These are phyloP conservation scores for Acleris literana DNA, from an alignment of 2,888 invertebrate genomes.

Conservation along the genomic window DNA sequence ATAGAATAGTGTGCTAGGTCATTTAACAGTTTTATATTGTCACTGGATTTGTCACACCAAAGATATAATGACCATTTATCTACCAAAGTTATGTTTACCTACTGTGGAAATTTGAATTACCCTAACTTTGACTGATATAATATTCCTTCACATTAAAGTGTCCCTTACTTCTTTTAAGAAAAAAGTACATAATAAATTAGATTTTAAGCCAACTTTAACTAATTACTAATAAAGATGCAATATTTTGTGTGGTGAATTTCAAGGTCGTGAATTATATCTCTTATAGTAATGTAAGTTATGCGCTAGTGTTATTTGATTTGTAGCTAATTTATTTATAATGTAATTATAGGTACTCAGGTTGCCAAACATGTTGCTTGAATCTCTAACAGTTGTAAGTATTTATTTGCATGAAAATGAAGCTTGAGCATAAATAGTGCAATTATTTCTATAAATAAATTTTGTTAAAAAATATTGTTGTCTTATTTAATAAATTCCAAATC, in stretches of 20 bases:
- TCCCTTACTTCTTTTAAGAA: background rate
- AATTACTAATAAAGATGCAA: constrained; percentile 20
- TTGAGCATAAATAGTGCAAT: constrained; percentile 78
- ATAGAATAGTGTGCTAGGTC: constrained; percentile 21
- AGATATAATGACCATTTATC: constrained; percentile 27
- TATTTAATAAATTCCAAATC: constrained; percentile 38
- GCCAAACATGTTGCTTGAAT: constrained; percentile 75
- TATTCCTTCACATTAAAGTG: constrained; percentile 12
- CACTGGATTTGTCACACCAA: constrained; percentile 33
- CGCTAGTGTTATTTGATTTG: constrained; percentile 36
- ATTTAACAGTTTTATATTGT: constrained; percentile 17
- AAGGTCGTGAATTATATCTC: constrained; percentile 25
- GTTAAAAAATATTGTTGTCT: constrained; percentile 38
- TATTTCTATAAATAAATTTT: constrained; percentile 58
- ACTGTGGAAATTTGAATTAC: constrained; percentile 18
- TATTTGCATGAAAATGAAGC: constrained; percentile 76
- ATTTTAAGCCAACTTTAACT: constrained; percentile 27
- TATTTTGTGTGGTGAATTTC: constrained; percentile 28
- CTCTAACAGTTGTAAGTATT: constrained; percentile 68
- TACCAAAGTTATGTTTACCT: constrained; percentile 35
- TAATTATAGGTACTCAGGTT: constrained; percentile 55
- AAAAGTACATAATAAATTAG: constrained; percentile 17
- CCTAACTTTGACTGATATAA: constrained; percentile 19
- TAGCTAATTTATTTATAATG: constrained; percentile 38
- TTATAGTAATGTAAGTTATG: constrained; percentile 27